A percentile compares a stretch with the other conserved stretches of the same genome.
phyloP scores from a whole-genome alignment of 1,140 invertebrate species.

The Pygmarrhopalites habei region DNA sequence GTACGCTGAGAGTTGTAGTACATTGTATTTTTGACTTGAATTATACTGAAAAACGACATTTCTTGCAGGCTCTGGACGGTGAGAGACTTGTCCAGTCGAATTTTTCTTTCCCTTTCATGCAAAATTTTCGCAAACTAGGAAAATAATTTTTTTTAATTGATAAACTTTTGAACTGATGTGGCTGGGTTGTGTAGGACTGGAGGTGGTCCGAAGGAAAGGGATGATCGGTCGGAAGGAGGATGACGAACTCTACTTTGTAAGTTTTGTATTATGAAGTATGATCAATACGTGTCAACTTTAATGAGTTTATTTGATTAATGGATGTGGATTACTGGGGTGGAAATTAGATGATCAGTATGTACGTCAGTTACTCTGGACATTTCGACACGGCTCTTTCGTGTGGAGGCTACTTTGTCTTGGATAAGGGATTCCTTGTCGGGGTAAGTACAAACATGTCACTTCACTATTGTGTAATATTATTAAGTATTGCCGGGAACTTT shows the following conservation, averaged over 20 bases:
- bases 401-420: constrained; percentile 19
- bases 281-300: background rate
- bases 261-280: background rate
- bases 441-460: background rate
- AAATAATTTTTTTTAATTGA: too few relatives aligned
- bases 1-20: too few relatives aligned
- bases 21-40: too few relatives aligned
- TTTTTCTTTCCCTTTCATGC: too few relatives aligned
- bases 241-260: constrained; percentile 28
- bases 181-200: constrained; percentile 23
- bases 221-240: constrained; percentile 10
- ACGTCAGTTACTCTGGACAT: constrained; percentile 30
- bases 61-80: too few relatives aligned
- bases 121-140: background rate
- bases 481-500: background rate
- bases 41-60: too few relatives aligned
- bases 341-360: constrained; percentile 23
- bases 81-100: too few relatives aligned
- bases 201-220: constrained; percentile 27
- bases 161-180: background rate
- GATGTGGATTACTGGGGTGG: background rate
- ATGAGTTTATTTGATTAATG: background rate
- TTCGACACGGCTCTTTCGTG: constrained; percentile 18
- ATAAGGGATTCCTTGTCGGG: constrained; percentile 27
- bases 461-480: background rate